Conservation (phyloP, 1,140 invertebrate species). For the Rhopalosiphum padi region DNA sequence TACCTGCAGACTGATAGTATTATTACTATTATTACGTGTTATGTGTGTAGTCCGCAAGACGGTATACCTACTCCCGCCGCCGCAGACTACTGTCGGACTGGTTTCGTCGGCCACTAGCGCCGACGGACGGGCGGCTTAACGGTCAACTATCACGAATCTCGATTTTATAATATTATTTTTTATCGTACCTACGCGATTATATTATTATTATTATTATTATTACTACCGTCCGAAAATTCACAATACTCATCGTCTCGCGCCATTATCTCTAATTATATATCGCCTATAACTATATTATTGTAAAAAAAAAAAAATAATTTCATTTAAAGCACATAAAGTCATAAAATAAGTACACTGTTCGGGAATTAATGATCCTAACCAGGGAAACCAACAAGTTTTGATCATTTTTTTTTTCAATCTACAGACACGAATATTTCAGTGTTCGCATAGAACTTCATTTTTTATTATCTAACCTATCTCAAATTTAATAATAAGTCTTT, state of each 20-base stretch:
- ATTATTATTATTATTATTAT: background rate
- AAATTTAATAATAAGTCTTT: background rate
- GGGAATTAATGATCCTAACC: no score
- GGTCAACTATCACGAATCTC: background rate
- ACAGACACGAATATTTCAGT: background rate
- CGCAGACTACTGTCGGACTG: background rate
- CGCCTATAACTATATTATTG: no score
- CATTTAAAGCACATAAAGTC: no score
- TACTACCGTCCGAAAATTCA: no score
- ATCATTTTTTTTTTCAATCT: no score
- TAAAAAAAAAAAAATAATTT: no score
- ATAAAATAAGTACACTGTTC: no score
- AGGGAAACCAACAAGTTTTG: no score
- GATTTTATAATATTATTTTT: background rate
- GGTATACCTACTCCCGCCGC: background rate
- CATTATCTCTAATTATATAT: no score
- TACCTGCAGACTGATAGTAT: background rate
- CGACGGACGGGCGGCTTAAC: background rate
- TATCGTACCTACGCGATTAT: background rate
- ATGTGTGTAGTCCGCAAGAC: background rate
- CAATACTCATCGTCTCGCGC: no score
- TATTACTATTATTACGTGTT: background rate
- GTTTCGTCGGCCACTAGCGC: background rate
- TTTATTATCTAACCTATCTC: background rate
- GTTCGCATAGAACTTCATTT: background rate